Base-by-base conservation (phyloP, 2,113 vertebrate genomes). In the Nannobrachium achirus region DNA sequence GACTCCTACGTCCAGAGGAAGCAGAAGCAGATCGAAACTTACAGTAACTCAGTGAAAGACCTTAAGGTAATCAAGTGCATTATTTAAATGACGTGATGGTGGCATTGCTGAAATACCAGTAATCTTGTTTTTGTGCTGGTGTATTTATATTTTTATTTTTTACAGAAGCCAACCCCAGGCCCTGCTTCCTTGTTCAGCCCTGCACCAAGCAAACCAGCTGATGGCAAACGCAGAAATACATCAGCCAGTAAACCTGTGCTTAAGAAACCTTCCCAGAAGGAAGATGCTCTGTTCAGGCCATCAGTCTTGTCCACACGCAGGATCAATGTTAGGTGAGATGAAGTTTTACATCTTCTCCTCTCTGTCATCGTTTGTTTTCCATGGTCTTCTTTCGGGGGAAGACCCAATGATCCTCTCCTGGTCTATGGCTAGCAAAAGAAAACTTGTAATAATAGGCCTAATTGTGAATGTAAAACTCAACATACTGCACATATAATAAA, bases 261-360 rank as follows among this genome's bases (percentile, higher is more conserved):
- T 0, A 82, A 49, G 4, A 91, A 45, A 66, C 77, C 82, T 3
- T 72, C 82, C 4, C 50, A 75, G 20, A 83, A 90, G 58, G 83
- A 69, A 33, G 93, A 78, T 0, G 64, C 80, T 18, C 66, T 77
- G 0, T 94, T 94, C 81, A 93, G 84, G 63, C 94, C 89, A 4
- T 90, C 91, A 0, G 74, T 93, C 1, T 69, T 93, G 58, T 95
- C 94, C 13, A 91, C 92, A 15, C 86, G 93, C 59, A 97, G 95
- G 89, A 95, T 96, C 88, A 98, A 95, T 0, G 95, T 98, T 78
- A 94, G 95, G 97, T 98, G 91, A 80, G 86, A 50, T 1, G 0
- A 18, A 4, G 25, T 33, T 33, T 11, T 2, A 15, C 19, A 1
- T 1, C 55, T 4, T 7, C 10, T 7, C 10, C 8, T 20, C 20